phyloP scores from a whole-genome alignment of 2,113 vertebrate species.

The Glaucomys volans region DNA sequence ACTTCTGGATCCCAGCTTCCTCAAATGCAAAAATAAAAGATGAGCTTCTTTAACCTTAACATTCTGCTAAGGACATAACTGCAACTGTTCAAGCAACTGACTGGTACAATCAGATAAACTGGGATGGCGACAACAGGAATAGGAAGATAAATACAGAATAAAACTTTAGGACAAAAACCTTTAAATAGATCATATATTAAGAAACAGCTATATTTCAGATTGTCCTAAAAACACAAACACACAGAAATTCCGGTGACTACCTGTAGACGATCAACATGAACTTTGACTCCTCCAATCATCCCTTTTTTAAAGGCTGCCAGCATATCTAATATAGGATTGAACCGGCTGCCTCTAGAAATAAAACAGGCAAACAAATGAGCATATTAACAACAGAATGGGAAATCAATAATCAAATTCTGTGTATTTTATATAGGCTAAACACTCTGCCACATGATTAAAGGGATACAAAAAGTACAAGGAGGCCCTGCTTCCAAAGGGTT shows the following conservation, averaged over 20 bases:
- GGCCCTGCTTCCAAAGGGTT: not conserved
- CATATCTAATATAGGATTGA: constrained; percentile 98
- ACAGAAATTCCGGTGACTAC: constrained; percentile 81
- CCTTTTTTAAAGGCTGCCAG: constrained; percentile 97
- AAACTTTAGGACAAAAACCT: not conserved
- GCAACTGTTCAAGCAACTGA: not conserved
- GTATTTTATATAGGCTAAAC: not conserved
- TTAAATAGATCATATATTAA: not conserved
- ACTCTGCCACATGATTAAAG: not conserved
- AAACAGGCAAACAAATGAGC: constrained; percentile 10
- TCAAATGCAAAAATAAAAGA: not conserved
- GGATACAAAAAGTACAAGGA: not conserved
- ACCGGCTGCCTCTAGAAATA: constrained; percentile 94
- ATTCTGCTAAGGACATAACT: not conserved
- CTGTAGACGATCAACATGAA: constrained; percentile 98
- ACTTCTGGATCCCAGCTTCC: not conserved
- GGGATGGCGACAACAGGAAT: not conserved
- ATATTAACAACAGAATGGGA: not conserved
- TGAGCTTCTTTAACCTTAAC: not conserved
- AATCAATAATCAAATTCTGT: not conserved
- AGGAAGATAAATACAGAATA: not conserved
- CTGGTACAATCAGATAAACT: not conserved
- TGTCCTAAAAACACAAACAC: not conserved
- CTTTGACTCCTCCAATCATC: constrained; percentile 95
- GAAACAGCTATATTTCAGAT: not conserved